Base-by-base conservation (phyloP, 2,888 invertebrate species). In the Leptodirus hochenwartii region DNA sequence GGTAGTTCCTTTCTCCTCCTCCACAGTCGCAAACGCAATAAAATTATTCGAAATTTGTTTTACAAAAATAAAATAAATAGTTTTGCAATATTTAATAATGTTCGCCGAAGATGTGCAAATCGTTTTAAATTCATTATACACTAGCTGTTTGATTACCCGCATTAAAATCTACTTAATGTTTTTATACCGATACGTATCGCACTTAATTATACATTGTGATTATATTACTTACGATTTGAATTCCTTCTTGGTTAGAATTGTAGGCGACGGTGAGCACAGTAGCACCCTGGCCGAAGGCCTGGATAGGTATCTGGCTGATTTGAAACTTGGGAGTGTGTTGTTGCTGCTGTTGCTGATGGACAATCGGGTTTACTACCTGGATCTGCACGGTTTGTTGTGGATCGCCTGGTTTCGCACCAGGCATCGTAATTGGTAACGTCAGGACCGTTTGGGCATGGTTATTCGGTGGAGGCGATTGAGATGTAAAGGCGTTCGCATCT, bases 311-410 rank as follows among this genome's bases (percentile, higher is more conserved):
- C 41, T 78, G 67, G 1, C 66, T 63, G 56, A 77, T 66, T 47
- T 77, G 77, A 51, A 74, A 78, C 46, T 78, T 78, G 3, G 73
- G 74, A 38, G 71, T n/a, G 69, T 35, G 66, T 69, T 30, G 20
- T 20, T n/a, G n/a, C n/a, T n/a, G n/a, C n/a, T n/a, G n/a, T n/a
- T n/a, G n/a, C n/a, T n/a, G n/a, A n/a, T n/a, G n/a, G n/a, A n/a
- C n/a, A n/a, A n/a, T n/a, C n/a, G n/a, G n/a, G n/a, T 8, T 20
- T 8, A 6, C 8, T 20, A 20, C 20, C 53, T 80, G 79, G 35
- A 80, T 80, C 52, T 80, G 80, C 22, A 81, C 73, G 22, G 77
- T 78, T 41, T 70, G 74, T 41, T 75, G 75, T 1, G 78, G 75
- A 45, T 80, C 80, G 40, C 71, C 74, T 26, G 72, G 72, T 43